These are phyloP conservation scores for Acropternis orthonyx DNA, from an alignment of 2,797 vertebrate species.

Conservation along the genomic window DNA sequence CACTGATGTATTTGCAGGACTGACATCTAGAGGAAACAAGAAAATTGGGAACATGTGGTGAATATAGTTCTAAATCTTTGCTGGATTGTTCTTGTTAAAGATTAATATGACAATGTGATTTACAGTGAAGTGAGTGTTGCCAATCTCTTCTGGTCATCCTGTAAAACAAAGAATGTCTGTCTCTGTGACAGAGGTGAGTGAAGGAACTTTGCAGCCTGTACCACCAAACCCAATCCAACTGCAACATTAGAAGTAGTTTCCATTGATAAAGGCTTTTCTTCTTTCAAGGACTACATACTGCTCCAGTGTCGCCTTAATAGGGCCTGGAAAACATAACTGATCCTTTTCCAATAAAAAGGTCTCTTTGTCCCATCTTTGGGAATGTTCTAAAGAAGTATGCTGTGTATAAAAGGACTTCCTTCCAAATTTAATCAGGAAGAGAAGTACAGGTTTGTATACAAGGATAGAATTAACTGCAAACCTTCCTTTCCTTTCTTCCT, in stretches of 20 bases:
- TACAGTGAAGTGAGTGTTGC: not conserved
- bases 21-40: not conserved
- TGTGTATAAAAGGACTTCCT: constrained; percentile 22
- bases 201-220: not conserved
- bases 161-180: not conserved
- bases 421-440: constrained; percentile 6
- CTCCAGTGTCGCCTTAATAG: not conserved
- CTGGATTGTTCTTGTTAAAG: not conserved
- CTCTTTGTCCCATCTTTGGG: not conserved
- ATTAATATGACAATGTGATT: not conserved
- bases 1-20: not conserved
- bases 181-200: not conserved
- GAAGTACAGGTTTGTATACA: constrained; percentile 7
- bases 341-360: not conserved
- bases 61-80: not conserved
- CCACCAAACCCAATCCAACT: not conserved
- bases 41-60: not conserved
- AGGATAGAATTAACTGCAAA: not conserved
- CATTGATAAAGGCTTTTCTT: not conserved
- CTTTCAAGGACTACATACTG: not conserved
- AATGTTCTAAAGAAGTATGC: not conserved
- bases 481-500: not conserved
- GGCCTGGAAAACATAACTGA: not conserved
- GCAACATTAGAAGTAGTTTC: not conserved
- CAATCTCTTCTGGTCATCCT: not conserved